Conservation (phyloP, 2,113 vertebrate genomes). For the Manacus vitellinus region DNA sequence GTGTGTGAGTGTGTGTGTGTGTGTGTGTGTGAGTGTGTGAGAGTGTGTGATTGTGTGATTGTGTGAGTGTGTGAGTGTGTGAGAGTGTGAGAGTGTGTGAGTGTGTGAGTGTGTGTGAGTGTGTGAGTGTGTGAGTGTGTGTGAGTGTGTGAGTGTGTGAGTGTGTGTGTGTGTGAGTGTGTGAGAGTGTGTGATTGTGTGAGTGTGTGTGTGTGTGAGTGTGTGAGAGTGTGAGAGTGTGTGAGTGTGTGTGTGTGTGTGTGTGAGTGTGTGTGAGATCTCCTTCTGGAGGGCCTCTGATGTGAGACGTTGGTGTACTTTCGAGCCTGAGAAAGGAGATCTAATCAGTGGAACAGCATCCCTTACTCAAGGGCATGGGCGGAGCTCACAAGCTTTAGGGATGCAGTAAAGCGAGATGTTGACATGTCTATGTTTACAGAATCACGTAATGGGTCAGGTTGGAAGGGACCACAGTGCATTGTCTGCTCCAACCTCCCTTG, state of each 20-base stretch:
- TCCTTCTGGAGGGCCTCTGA: too few relatives aligned
- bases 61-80: too few relatives aligned
- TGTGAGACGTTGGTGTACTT: background rate
- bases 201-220: background rate
- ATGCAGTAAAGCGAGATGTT: accelerated
- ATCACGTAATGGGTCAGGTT: background rate
- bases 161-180: too few relatives aligned
- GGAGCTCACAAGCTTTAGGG: accelerated
- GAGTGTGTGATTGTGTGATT: too few relatives aligned
- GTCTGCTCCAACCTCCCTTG: background rate
- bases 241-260: too few relatives aligned
- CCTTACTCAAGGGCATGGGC: background rate
- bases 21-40: accelerated
- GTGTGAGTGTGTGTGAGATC: too few relatives aligned
- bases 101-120: background rate
- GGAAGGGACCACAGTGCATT: background rate
- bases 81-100: too few relatives aligned
- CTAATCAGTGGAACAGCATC: background rate
- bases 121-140: too few relatives aligned
- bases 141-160: too few relatives aligned
- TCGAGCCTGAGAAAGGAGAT: background rate
- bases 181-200: accelerated
- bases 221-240: too few relatives aligned
- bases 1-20: too few relatives aligned
- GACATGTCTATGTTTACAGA: background rate